Conservation (phyloP, 2,113 vertebrate genomes). For the Diphyllodes magnificus region DNA sequence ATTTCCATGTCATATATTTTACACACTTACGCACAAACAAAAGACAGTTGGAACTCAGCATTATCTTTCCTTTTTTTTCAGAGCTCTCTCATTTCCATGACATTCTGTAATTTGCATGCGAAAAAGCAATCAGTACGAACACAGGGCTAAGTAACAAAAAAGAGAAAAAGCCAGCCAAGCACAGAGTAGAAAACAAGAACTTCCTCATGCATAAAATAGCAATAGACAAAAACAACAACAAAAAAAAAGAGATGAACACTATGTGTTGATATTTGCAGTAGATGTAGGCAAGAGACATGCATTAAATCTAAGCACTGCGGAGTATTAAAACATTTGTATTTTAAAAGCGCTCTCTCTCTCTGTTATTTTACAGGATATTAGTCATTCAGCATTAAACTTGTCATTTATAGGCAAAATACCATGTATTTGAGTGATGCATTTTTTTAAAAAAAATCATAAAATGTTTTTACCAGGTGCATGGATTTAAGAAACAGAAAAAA, state of each 20-base stretch:
- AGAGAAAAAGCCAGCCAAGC: slow-evolving; percentile 69
- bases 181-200: slow-evolving; percentile 68
- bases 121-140: slow-evolving; percentile 71
- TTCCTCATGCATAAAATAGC: slow-evolving; percentile 76
- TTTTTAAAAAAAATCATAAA: not conserved
- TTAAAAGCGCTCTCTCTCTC: not conserved
- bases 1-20: slow-evolving; percentile 63
- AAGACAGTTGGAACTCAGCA: slow-evolving; percentile 62
- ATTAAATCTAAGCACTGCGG: slow-evolving; percentile 49
- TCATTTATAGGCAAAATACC: not conserved
- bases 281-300: slow-evolving; percentile 62
- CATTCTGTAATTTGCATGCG: slow-evolving; percentile 77
- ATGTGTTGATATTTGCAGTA: slow-evolving; percentile 52
- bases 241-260: slow-evolving; percentile 50
- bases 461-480: not conserved
- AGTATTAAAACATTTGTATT: slow-evolving; percentile 48
- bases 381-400: slow-evolving; percentile 30
- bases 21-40: slow-evolving; percentile 64
- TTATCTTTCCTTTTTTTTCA: slow-evolving; percentile 51
- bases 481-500: slow-evolving; percentile 8
- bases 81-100: slow-evolving; percentile 65
- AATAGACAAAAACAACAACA: slow-evolving; percentile 51
- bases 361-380: slow-evolving; percentile 13
- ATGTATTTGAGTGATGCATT: not conserved
- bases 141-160: slow-evolving; percentile 56